Conservation (phyloP, 2,113 vertebrate genomes). For the Nerophis lumbriciformis region DNA sequence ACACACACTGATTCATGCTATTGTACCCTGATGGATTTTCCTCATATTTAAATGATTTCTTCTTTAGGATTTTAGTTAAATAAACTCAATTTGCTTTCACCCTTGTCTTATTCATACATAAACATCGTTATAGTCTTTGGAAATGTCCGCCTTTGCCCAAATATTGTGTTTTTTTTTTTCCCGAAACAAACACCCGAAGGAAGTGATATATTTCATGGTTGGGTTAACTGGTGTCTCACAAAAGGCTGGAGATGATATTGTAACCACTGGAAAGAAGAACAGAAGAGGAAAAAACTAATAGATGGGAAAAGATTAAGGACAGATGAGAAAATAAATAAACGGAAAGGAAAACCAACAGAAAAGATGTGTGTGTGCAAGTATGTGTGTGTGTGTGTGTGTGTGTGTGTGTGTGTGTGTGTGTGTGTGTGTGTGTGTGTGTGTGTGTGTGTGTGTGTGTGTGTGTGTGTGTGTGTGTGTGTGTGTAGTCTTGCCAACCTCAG, state of each 20-base stretch:
- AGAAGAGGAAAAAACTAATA: background rate
- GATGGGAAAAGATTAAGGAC: background rate
- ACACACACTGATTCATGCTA: background rate
- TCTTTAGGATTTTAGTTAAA: background rate
- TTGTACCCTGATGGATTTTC: too few species aligned
- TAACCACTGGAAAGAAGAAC: background rate
- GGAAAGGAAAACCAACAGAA: conserved; percentile 1
- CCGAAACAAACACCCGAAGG: background rate
- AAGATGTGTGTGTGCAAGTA: conserved; percentile 8
- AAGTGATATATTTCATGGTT: background rate
- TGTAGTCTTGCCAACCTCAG: conserved; percentile 52
- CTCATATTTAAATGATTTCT: too few species aligned
- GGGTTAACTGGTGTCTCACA: background rate
- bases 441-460: too few species aligned
- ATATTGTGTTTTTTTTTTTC: background rate
- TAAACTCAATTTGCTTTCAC: background rate
- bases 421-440: too few species aligned
- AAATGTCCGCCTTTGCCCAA: background rate
- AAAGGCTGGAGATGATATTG: background rate
- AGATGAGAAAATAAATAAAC: background rate
- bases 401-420: too few species aligned
- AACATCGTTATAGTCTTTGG: background rate
- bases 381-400: conserved; percentile 8
- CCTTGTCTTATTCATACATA: background rate
- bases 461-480: too few species aligned